Evolutionary conservation across 2,888 invertebrate genomes (phyloP), one percentile per base, ranked within the genome.

Genomic region (Drosophila flavopinicola): DNA sequence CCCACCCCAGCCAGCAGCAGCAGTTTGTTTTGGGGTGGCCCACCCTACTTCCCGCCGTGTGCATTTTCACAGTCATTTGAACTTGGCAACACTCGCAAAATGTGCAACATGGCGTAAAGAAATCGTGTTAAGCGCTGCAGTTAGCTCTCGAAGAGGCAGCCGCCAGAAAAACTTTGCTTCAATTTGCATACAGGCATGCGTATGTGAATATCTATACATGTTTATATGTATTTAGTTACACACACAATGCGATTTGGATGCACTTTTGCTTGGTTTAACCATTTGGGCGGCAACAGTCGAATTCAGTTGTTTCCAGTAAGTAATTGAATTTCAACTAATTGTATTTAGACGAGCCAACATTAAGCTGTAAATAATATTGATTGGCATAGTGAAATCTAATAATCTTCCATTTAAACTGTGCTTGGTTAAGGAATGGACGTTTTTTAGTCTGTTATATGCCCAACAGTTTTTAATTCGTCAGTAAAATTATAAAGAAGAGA

Each of bases 51-150:
- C 13, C 15, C 27, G 38, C 52, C 67, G 66, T 65, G 68, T 68
- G 65, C 84, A 77, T 83, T 80, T 80, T 84, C 80, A 84, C 80
- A 84, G 80, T 66, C 72, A 69, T 80, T 80, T 80, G 80, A 84
- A 80, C 75, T 80, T 77, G 66, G 69, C 75, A 80, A 78, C 80
- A 77, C 63, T 84, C 56, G 69, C 78, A 66, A 70, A 74, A 79
- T 77, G 80, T 84, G 84, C 84, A 84, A 72, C 80, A 84, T 52
- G 65, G 72, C 75, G 72, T 66, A 70, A 78, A 68, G 75, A 63
- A 84, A 72, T 68, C 80, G 73, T 69, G 73, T 80, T 80, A 84
- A 70, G 77, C 80, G 75, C 52, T 72, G 77, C 80, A 72, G 79
- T 77, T 82, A 66, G 69, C 67, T 53, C 54, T 52, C 48, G 51